These are phyloP conservation scores for Pecten maximus DNA, from an alignment of 2,888 invertebrate species.

Conservation along the genomic window DNA sequence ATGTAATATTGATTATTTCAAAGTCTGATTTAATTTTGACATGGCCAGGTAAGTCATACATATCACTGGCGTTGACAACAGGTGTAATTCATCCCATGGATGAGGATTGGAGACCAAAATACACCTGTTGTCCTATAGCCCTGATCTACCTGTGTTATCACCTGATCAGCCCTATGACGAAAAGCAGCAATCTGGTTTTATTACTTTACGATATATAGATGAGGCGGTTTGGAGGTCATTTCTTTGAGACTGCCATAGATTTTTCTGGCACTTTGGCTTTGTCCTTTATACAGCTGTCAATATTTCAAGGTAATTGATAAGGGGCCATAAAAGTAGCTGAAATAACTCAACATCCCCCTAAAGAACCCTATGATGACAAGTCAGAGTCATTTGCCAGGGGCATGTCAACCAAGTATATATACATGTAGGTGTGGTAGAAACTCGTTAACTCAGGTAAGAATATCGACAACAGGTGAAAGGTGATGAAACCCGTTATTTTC, in stretches of 20 bases:
- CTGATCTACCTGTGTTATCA: neutral
- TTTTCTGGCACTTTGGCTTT: neutral
- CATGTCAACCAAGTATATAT: neutral
- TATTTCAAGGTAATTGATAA: neutral
- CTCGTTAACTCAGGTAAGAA: slow-evolving; percentile 27
- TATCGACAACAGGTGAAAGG: neutral
- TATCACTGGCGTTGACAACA: neutral
- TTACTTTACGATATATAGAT: neutral
- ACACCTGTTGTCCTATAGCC: neutral
- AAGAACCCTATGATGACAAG: neutral
- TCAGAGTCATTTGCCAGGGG: neutral
- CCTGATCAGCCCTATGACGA: neutral
- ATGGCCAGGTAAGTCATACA: neutral
- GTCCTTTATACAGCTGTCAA: neutral
- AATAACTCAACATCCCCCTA: neutral
- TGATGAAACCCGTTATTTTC: slow-evolving; percentile 9
- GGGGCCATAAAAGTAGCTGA: neutral
- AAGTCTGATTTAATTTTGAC: neutral
- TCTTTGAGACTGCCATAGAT: neutral
- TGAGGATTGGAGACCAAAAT: neutral
- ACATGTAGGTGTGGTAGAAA: neutral
- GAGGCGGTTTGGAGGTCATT: neutral
- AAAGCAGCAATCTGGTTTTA: neutral
- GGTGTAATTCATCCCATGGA: neutral
- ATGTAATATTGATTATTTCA: too few species aligned